Percentiles rank a stretch among this genome's conserved stretches.
Conservation (phyloP, 2,797 vertebrate genomes). For the Melopsittacus undulatus region DNA sequence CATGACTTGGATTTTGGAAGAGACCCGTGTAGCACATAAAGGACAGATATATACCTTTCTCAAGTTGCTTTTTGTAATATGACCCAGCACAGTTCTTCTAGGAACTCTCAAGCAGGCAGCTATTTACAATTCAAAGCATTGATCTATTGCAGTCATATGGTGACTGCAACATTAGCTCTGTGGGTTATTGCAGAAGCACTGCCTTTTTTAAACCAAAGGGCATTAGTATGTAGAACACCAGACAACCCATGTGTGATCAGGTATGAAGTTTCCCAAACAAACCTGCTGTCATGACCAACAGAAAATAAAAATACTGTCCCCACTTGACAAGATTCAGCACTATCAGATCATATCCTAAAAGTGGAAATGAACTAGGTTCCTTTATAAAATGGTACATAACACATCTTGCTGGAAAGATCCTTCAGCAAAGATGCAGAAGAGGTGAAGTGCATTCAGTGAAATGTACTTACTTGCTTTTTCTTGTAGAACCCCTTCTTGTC, state of each 20-base stretch:
- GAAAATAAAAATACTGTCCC: slow-evolving; percentile 55
- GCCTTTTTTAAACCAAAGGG: slow-evolving; percentile 67
- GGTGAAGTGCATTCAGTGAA: background rate
- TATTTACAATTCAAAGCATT: slow-evolving; percentile 70
- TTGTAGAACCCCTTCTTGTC: slow-evolving; percentile 98
- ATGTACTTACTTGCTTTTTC: slow-evolving; percentile 92
- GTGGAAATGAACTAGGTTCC: background rate
- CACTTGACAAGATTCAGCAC: slow-evolving; percentile 4
- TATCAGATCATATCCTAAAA: background rate
- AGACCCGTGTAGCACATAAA: background rate
- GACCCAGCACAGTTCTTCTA: slow-evolving; percentile 55
- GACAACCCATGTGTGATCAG: slow-evolving; percentile 28
- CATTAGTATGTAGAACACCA: slow-evolving; percentile 44
- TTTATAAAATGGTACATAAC: background rate
- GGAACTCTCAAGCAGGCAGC: slow-evolving; percentile 52
- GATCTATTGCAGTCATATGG: slow-evolving; percentile 68
- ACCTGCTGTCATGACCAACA: slow-evolving; percentile 53
- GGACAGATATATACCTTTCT: slow-evolving; percentile 43
- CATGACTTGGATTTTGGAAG: slow-evolving; percentile 57
- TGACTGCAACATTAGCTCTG: slow-evolving; percentile 46
- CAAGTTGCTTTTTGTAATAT: slow-evolving; percentile 53
- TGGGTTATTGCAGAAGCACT: slow-evolving; percentile 29
- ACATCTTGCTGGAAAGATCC: background rate
- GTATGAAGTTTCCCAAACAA: slow-evolving; percentile 42
- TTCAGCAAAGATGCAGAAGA: background rate